Evolutionary conservation across 2,797 vertebrate species (phyloP), one percentile per base, ranked within the genome.

Genomic region (Schizopygopsis malacanthus): DNA sequence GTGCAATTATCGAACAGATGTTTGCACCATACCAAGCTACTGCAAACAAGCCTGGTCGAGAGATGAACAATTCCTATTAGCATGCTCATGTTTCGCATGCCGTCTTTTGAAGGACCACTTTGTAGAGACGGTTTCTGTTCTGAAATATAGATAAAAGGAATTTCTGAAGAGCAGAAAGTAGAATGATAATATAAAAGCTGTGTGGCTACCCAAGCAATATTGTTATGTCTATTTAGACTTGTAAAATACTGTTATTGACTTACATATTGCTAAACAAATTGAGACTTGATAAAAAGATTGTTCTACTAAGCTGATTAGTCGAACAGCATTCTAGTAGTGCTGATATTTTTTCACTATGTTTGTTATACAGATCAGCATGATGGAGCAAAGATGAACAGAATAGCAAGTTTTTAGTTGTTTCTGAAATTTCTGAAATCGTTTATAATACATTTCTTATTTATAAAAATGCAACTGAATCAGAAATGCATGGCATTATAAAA

Each of bases 1-100:
- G 70, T 81, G 56, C 84, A 81, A 81, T 85, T 81, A 75, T 54
- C 28, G 22, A 85, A 75, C 84, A 75, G 84, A 85, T 81, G 84
- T 73, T 85, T 72, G 52, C 52, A 71, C 76, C 52, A 50, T 39
- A 71, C 65, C 12, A 79, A 72, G 75, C 63, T 37, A 71, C 39
- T 20, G 83, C 65, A 79, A 71, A 79, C 65, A 85, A 59, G 83
- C 65, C 16, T 71, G 52, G 67, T 70, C 5, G 52, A 72, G 65
- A 85, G 52, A 50, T 78, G 41, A 78, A 69, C 43, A 47, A 45
- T 59, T 72, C 12, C 41, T 72, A 59, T 78, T 71, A 79, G 75
- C 76, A 61, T 61, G 39, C 83, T 43, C 16, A 20, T 77, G 50
- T 84, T 59, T 85, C 52, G 61, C 76, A 61, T 61, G 52, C 1